A percentile compares a stretch with the other conserved stretches of the same genome.
Conservation (phyloP, 2,797 vertebrate species). For the Sebastes hopkinsi region DNA sequence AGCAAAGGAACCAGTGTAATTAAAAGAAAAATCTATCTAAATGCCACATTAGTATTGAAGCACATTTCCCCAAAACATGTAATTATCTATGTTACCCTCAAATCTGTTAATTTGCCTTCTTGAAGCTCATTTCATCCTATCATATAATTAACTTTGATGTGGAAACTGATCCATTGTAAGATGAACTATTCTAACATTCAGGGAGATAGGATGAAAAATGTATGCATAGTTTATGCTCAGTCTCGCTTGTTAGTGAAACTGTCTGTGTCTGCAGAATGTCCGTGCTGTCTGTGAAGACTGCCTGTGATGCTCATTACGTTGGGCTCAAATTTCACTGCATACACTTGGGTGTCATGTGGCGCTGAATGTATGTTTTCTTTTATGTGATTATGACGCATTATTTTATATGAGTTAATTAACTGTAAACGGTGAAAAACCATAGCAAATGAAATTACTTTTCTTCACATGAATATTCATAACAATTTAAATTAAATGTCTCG, state of each 20-base stretch:
- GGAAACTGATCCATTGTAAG: constrained; percentile 29
- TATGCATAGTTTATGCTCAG: background rate
- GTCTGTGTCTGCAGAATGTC: background rate
- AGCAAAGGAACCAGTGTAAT: constrained; percentile 9
- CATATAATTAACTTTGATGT: constrained; percentile 48
- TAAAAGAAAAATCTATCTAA: constrained; percentile 36
- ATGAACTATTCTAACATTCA: constrained; percentile 22
- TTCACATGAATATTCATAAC: constrained; percentile 1
- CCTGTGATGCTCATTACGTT: background rate
- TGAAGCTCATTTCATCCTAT: constrained; percentile 47
- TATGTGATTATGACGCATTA: background rate
- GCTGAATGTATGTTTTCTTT: background rate
- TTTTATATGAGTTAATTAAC: background rate
- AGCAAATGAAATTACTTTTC: constrained; percentile 4
- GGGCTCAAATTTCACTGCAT: background rate
- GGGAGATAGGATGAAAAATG: background rate
- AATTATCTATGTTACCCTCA: constrained; percentile 44
- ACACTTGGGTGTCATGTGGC: background rate
- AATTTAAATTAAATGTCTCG: constrained; percentile 2
- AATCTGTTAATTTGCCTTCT: constrained; percentile 53
- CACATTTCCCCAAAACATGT: constrained; percentile 47
- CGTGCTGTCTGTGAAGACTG: background rate
- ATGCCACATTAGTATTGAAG: constrained; percentile 46
- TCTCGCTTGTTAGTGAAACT: background rate
- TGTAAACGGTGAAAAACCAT: background rate